A percentile compares a stretch with the other conserved stretches of the same genome.
Evolutionary conservation across 2,797 vertebrate genomes (phyloP).

Genomic region (Intellagama lesueurii): DNA sequence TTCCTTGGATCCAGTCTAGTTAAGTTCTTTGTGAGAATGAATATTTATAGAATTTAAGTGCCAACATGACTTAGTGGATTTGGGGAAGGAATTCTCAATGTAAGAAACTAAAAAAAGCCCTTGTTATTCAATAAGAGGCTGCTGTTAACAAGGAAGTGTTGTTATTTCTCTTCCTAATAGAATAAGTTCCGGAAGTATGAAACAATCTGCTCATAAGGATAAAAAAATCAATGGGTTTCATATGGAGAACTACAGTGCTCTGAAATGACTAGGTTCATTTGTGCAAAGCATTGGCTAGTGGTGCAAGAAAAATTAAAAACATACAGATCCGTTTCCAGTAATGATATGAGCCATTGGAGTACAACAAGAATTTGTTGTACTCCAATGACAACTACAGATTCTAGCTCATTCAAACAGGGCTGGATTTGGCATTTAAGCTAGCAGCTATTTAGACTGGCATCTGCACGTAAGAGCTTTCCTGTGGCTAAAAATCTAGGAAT

Average conservation of each 20-base stretch:
- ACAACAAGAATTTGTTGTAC: too few species aligned
- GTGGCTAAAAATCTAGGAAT: not conserved
- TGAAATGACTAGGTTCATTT: not conserved
- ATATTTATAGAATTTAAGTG: not conserved
- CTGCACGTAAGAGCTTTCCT: not conserved
- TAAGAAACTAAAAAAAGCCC: not conserved
- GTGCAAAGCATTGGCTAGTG: not conserved
- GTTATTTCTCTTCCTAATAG: too few species aligned
- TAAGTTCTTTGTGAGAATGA: not conserved
- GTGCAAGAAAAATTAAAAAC: not conserved
- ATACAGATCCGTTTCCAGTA: not conserved
- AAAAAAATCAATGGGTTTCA: not conserved
- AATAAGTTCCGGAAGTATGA: not conserved
- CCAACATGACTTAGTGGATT: not conserved
- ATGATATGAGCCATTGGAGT: not conserved
- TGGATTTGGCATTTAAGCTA: not conserved
- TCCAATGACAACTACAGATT: not conserved
- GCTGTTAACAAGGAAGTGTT: not conserved
- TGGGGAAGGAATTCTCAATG: not conserved
- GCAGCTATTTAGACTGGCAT: not conserved
- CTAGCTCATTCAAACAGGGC: not conserved
- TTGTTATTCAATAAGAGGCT: not conserved
- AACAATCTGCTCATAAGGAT: too few species aligned
- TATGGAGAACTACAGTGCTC: not conserved
- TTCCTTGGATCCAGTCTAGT: not conserved